Conservation (phyloP, 2,888 invertebrate species). For the Cephus pulcher region DNA sequence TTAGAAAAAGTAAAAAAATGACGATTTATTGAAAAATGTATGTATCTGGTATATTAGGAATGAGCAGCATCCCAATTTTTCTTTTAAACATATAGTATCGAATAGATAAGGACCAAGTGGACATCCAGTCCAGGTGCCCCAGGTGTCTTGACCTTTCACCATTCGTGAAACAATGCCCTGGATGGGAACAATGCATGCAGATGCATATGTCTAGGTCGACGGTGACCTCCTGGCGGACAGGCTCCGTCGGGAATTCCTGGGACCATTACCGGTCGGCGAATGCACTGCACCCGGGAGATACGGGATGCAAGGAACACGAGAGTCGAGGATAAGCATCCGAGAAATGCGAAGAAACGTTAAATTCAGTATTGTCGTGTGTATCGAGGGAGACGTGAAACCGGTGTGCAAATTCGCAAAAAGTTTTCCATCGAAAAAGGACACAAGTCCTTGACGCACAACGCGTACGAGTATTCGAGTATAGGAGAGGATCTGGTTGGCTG, state of each 20-base stretch:
- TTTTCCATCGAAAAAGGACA: not conserved
- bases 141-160: not conserved
- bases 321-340: constrained; percentile 34
- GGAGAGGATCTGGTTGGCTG: not conserved
- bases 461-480: not conserved
- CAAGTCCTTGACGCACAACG: not conserved
- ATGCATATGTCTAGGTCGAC: constrained; percentile 37
- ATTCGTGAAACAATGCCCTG: not conserved
- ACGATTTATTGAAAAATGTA: not conserved
- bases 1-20: not conserved
- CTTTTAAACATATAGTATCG: not conserved
- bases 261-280: not conserved
- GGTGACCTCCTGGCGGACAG: constrained; percentile 30
- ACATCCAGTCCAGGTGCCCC: not conserved
- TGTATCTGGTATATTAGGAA: not conserved
- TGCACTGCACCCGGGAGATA: not conserved
- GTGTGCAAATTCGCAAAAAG: not conserved
- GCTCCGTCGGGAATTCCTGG: constrained; percentile 1
- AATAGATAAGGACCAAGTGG: not conserved
- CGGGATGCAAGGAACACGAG: not conserved
- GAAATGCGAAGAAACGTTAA: constrained; percentile 50
- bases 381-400: not conserved
- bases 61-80: not conserved
- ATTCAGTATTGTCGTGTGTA: constrained; percentile 29
- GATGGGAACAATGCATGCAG: not conserved